Evolutionary conservation across 2,797 vertebrate genomes (phyloP).

Genomic region (Taenioides sp.): DNA sequence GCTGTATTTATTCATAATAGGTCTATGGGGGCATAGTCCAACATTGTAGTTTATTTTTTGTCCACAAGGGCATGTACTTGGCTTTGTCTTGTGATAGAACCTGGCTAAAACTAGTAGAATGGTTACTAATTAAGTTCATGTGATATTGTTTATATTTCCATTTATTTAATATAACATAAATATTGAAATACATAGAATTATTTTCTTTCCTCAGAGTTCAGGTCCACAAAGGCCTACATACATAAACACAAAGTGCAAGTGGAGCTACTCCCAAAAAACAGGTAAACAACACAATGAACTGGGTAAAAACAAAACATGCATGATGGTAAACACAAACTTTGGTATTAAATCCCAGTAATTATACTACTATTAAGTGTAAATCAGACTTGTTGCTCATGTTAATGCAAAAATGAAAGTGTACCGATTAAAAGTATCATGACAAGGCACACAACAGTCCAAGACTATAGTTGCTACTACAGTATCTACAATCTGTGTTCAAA

Average conservation of each 20-base stretch:
- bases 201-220: constrained; percentile 39
- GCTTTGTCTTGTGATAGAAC: neutral
- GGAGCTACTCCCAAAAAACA: constrained; percentile 49
- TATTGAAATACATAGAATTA: constrained; percentile 60
- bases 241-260: constrained; percentile 38
- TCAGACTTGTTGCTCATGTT: constrained; percentile 29
- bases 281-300: constrained; percentile 43
- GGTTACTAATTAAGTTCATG: neutral
- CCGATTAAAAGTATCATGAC: constrained; percentile 52
- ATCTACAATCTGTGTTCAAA: constrained; percentile 50
- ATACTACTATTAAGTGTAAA: constrained; percentile 23
- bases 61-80: constrained; percentile 48
- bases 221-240: constrained; percentile 28
- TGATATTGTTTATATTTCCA: constrained; percentile 24
- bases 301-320: constrained; percentile 57
- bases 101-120: neutral
- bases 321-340: constrained; percentile 39
- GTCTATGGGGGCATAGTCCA: neutral
- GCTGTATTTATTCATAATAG: neutral
- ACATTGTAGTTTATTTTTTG: constrained; percentile 30
- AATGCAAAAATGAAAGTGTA: constrained; percentile 35
- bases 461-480: constrained; percentile 8
- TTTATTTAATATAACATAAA: constrained; percentile 63
- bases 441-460: constrained; percentile 49
- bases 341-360: constrained; percentile 31